Percentiles rank a stretch among this genome's conserved stretches.
Evolutionary conservation across 2,113 vertebrate species (phyloP).

Genomic region (Varanus salvator): DNA sequence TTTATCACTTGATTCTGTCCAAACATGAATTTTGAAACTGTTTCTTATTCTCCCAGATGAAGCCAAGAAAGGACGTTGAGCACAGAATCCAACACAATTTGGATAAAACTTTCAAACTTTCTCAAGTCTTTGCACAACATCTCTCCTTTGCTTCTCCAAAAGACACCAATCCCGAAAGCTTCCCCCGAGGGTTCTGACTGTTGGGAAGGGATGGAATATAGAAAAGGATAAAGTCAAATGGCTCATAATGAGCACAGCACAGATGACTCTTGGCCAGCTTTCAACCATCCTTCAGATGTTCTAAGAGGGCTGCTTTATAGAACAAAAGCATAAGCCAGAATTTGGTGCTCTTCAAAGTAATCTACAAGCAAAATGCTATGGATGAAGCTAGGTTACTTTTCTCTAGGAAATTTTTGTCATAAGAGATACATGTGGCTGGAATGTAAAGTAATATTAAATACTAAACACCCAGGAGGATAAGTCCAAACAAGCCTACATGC

Average conservation of each 20-base stretch:
- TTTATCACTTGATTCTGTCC: too few relatives aligned
- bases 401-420: not conserved
- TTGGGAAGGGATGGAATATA: not conserved
- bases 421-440: conserved; percentile 17
- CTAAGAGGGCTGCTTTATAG: not conserved
- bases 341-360: conserved; percentile 32
- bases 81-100: not conserved
- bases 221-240: not conserved
- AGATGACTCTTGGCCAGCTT: not conserved
- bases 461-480: conserved; percentile 7
- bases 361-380: conserved; percentile 36
- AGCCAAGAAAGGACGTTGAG: not conserved
- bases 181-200: not conserved
- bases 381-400: conserved; percentile 30
- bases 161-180: not conserved
- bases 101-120: not conserved
- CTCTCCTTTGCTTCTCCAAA: not conserved
- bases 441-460: conserved; percentile 48
- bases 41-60: too few relatives aligned
- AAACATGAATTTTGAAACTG: not conserved
- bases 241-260: not conserved
- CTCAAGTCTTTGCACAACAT: not conserved
- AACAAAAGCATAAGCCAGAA: conserved; percentile 26
- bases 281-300: conserved; percentile 3
- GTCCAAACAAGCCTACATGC: not conserved